Evolutionary conservation across 2,113 vertebrate species (phyloP).

Genomic region (Electrona antarctica): DNA sequence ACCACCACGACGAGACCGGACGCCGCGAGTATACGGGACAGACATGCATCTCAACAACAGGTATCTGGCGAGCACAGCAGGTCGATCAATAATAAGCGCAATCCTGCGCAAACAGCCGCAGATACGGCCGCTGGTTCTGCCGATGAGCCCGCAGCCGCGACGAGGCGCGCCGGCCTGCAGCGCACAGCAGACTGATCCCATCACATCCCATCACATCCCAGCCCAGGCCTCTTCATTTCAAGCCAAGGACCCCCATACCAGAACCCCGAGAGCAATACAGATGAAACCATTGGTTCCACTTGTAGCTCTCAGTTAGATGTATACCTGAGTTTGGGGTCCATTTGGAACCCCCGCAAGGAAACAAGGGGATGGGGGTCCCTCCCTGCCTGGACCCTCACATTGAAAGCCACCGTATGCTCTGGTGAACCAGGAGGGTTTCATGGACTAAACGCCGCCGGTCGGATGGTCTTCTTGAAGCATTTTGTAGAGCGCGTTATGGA

Average conservation of each 20-base stretch:
- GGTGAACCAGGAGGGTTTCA: slow-evolving; percentile 53
- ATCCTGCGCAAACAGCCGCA: slow-evolving; percentile 31
- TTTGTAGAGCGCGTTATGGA: slow-evolving; percentile 43
- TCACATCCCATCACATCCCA: no score
- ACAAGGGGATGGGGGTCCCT: no score
- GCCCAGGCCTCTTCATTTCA: no score
- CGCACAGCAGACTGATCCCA: slow-evolving; percentile 51
- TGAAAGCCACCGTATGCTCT: slow-evolving; percentile 1
- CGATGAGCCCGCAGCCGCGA: slow-evolving; percentile 18
- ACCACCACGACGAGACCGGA: slow-evolving; percentile 11
- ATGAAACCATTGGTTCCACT: no score
- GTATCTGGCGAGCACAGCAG: neutral
- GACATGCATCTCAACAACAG: slow-evolving; percentile 13
- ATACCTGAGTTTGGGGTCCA: no score
- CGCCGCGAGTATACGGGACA: slow-evolving; percentile 29
- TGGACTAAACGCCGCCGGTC: slow-evolving; percentile 65
- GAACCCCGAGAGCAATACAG: no score
- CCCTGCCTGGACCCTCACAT: neutral
- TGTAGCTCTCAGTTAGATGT: no score
- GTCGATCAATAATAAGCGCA: neutral
- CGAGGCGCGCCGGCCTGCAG: slow-evolving; percentile 27
- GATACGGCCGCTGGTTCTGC: slow-evolving; percentile 42
- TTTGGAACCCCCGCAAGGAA: no score
- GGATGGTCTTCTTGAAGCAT: slow-evolving; percentile 57
- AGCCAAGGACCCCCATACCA: no score